Base-by-base conservation (phyloP, 2,888 invertebrate genomes). In the Caenorhabditis doughertyi region DNA sequence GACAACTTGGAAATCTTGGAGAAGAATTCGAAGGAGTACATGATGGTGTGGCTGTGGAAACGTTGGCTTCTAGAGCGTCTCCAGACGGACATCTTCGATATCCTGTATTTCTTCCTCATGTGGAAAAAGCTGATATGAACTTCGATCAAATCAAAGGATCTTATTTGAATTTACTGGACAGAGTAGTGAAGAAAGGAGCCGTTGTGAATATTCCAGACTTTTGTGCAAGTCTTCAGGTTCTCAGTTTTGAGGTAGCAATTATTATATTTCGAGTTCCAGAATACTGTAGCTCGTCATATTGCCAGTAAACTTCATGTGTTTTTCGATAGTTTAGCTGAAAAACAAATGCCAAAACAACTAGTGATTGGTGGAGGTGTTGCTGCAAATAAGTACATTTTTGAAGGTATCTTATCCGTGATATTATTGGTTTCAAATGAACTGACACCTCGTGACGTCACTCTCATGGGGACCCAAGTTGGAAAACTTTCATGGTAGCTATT, bases 331-430 rank as follows among this genome's bases (percentile, higher is more conserved):
- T 32, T 84, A 7, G 11, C 42, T 5, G 60, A 64, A n/a, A 29
- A 44, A n/a, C 27, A 42, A 9, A 16, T 56, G 2, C 53, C 73
- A 8, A 49, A 72, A 23, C 81, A 84, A n/a, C 18, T 91, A 8
- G 89, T 91, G 8, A 58, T 91, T 16, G 84, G 90, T 11, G 91
- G 91, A 16, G 91, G 91, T 47, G 91, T 91, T 0, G 91, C 90
- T 4, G 79, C 90, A 0, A 91, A 91, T 62, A 55, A 55, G 55
- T 89, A 87, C 60, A 87, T 87, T 58, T 79, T 65, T 16, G 70
- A 80, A 23, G 87, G 86, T 86, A 44, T 27, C 2, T 18, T 16
- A n/a, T n/a, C n/a, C n/a, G n/a, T n/a, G n/a, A n/a, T n/a, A n/a
- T n/a, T n/a, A n/a, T n/a, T n/a, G n/a, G n/a, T n/a, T n/a, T n/a